Evolutionary conservation across 2,888 invertebrate genomes (phyloP), one percentile per base, ranked within the genome.

Genomic region (Scelioninae gen. 2): DNA sequence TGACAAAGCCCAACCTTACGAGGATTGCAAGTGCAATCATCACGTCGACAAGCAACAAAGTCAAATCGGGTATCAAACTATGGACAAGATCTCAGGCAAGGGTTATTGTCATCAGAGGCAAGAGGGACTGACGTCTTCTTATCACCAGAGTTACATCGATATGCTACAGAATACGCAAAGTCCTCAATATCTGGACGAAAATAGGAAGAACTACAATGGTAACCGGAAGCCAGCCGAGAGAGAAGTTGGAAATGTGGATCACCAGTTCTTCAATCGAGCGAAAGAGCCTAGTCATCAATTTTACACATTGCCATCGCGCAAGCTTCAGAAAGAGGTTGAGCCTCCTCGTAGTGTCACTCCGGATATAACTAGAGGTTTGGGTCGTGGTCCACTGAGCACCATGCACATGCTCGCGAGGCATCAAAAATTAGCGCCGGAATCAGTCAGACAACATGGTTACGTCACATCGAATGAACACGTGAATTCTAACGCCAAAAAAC

Each of bases 301-400:
- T 68, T 84, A 83, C 61, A 89, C 89, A 0, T 77, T 89, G 35
- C 89, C 89, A 1, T 81, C 84, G 28, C 85, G 88, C 64, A 87
- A 87, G 74, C 79, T 86, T 0, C 87, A 87, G 43, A 85, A 83
- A 70, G 87, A 88, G 22, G 74, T 79, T 15, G 83, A 85, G 50
- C 85, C 85, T 19, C 86, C 86, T 5, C 86, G 88, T 53, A 88
- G 88, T 37, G 87, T 88, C 35, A 89, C 88, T 1, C 89, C 89
- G 1, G 89, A 89, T 65, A 89, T 89, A 52, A 88, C 88, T 28
- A 83, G 88, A 63, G 88, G 88, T 16, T 80, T 88, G 63, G 84
- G 79, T 11, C 81, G 81, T 13, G 83, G 78, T 18, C 76, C 81
- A 3, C 53, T 84, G 6, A 83, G 78, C 35, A 73, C 83, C 1